phyloP scores from a whole-genome alignment of 2,888 invertebrate species.

The Callosobruchus maculatus region DNA sequence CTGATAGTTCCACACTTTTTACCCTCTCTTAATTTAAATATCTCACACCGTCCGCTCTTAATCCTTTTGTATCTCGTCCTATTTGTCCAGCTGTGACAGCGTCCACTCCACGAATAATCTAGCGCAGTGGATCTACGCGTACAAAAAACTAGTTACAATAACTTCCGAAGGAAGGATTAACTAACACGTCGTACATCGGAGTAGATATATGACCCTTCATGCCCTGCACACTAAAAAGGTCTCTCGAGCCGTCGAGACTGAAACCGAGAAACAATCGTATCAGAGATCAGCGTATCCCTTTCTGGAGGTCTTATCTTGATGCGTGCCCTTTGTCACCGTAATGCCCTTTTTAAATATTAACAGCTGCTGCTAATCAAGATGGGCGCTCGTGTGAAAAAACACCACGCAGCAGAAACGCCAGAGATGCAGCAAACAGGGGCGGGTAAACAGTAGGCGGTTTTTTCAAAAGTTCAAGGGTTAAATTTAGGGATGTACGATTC shows the following conservation, averaged over 20 bases:
- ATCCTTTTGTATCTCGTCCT: background rate
- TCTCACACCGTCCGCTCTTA: background rate
- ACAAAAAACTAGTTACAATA: background rate
- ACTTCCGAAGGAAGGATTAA: background rate
- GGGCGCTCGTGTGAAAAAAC: conserved; percentile 25
- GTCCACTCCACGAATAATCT: background rate
- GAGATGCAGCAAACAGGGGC: background rate
- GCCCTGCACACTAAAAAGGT: background rate
- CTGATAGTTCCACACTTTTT: too few relatives aligned
- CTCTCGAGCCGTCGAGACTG: background rate
- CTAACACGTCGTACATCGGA: background rate
- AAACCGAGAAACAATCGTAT: conserved; percentile 17
- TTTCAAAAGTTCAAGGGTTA: too few relatives aligned
- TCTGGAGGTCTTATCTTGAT: conserved; percentile 15
- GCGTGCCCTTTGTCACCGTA: conserved; percentile 32
- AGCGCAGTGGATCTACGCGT: background rate
- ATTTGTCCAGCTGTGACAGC: background rate
- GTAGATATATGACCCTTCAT: background rate
- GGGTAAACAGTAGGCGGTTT: too few relatives aligned
- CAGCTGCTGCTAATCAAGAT: conserved; percentile 31
- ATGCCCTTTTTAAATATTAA: conserved; percentile 39
- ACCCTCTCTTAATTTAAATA: background rate
- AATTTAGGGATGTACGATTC: too few relatives aligned
- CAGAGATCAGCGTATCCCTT: conserved; percentile 16
- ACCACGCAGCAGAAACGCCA: background rate